Base-by-base conservation (phyloP, 2,113 vertebrate species). In the Chloroceryle aenea region DNA sequence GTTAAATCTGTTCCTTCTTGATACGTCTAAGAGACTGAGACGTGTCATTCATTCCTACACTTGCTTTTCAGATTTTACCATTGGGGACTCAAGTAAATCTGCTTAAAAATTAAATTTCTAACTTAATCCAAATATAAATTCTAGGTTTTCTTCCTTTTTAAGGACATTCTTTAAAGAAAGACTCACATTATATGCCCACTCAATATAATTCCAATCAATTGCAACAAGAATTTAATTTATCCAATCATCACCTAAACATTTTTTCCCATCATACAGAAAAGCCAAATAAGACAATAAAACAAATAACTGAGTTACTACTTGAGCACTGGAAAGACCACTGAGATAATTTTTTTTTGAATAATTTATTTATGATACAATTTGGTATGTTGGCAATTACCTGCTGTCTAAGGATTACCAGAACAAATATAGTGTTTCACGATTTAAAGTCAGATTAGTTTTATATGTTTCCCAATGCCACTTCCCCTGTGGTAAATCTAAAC, bases 41-140 rank as follows among this genome's bases (percentile, higher is more conserved):
- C 0, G 0, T 17, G 5, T 27, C 25, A 26, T 7, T 58, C 23
- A 53, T 53, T 18, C 17, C 21, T 67, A 58, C 48, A 32, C 4
- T 8, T n/a, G 6, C 3, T 85, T 78, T 85, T 63, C 5, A 47
- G 29, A n/a, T 48, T 84, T 82, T 59, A 29, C 58, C 20, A 59
- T 47, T 61, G 6, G 81, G 43, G 9, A 76, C 5, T 64, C 32
- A 30, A 66, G 9, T 52, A 68, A 55, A 12, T 7, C 16, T 42
- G 10, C 7, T 58, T 75, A 34, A 8, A 80, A 85, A 63, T 48
- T 15, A 21, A 85, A 92, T 72, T 56, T 91, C 29, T 83, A 71
- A 90, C 53, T 91, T 93, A 96, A 97, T 95, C 81, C 53, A 94
- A 95, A 88, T 3, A 9, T 69, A 76, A 93, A 76, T 69, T 25